These are phyloP conservation scores for Megathymus violae DNA, from an alignment of 1,140 invertebrate genomes.

Conservation along the genomic window DNA sequence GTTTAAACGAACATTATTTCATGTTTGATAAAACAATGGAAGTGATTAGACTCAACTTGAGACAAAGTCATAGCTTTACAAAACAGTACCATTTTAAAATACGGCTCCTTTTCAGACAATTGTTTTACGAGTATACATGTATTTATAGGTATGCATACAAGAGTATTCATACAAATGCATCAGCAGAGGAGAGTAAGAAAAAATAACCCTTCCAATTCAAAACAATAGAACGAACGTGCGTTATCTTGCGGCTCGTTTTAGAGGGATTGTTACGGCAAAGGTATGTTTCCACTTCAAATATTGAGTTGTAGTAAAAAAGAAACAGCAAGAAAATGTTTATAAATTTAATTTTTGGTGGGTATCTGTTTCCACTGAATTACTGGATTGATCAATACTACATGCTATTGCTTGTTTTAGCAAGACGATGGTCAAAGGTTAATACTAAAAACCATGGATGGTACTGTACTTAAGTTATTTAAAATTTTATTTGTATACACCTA, in stretches of 20 bases:
- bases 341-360: too few species aligned
- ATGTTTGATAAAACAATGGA: neutral
- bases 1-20: neutral
- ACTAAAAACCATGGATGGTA: too few species aligned
- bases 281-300: conserved; percentile 27
- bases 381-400: too few species aligned
- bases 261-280: conserved; percentile 17
- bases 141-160: too few species aligned
- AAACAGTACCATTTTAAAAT: neutral
- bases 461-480: too few species aligned
- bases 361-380: too few species aligned
- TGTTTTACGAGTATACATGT: neutral
- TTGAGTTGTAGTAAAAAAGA: neutral
- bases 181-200: conserved; percentile 8
- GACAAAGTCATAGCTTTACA: conserved; percentile 13
- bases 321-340: too few species aligned
- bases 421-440: too few species aligned
- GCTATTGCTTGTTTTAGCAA: too few species aligned
- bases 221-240: conserved; percentile 24
- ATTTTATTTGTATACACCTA: too few species aligned
- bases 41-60: neutral
- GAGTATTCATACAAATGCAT: conserved; percentile 22
- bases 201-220: conserved; percentile 28
- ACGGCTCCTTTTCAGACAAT: conserved; percentile 15
- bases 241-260: conserved; percentile 26